phyloP scores from a whole-genome alignment of 2,113 vertebrate species.

The Neolamprologus cancellatus region DNA sequence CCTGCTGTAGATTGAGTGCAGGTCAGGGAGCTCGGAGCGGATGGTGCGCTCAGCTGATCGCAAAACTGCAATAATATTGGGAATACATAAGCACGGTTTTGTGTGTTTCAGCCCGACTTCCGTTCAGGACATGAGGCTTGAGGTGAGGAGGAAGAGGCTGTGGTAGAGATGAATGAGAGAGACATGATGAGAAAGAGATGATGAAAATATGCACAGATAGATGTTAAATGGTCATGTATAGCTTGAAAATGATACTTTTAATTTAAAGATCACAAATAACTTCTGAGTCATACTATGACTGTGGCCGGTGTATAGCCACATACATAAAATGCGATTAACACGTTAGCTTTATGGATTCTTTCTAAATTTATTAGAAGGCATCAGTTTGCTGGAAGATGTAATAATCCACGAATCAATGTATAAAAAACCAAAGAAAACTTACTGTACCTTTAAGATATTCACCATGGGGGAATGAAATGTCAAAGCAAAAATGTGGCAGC shows the following conservation, averaged over 20 bases:
- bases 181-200: background rate
- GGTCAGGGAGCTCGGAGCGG: too few species aligned
- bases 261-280: background rate
- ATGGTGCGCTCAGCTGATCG: too few species aligned
- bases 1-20: too few species aligned
- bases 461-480: background rate
- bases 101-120: background rate
- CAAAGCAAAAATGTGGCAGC: background rate
- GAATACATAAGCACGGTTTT: background rate
- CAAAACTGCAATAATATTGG: background rate
- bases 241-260: background rate
- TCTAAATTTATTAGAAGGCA: background rate
- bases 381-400: background rate
- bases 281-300: background rate
- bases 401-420: background rate
- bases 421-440: background rate
- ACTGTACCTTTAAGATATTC: background rate
- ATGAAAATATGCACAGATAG: background rate
- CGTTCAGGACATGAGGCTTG: background rate
- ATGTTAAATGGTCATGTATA: background rate
- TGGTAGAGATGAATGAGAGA: background rate
- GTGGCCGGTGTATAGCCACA: background rate
- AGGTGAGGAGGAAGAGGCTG: background rate
- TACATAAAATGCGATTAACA: background rate
- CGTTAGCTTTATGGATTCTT: background rate